Conservation (phyloP, 1,140 invertebrate genomes). For the Drosophila tropicalis region DNA sequence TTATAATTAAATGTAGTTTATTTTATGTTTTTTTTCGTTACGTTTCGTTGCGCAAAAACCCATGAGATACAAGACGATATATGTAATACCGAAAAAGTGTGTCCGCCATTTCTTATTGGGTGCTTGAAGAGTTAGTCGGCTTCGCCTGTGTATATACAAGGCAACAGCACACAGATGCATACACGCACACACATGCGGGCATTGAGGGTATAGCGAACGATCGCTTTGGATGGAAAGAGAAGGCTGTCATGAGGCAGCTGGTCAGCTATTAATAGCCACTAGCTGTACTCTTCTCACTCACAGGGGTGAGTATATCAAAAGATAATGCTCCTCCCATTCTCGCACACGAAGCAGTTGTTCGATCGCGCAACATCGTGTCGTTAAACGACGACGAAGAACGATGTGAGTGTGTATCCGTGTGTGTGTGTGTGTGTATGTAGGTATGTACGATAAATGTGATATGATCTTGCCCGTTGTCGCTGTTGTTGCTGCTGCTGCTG, state of each 20-base stretch:
- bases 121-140: slow-evolving; percentile 16
- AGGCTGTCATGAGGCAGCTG: background rate
- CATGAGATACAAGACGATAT: slow-evolving; percentile 43
- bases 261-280: slow-evolving; percentile 3
- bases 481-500: slow-evolving; percentile 35
- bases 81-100: slow-evolving; percentile 54
- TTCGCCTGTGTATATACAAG: slow-evolving; percentile 61
- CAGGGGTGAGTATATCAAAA: background rate
- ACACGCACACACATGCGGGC: background rate
- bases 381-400: slow-evolving; percentile 26
- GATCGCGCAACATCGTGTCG: slow-evolving; percentile 41
- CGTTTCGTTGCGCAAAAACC: slow-evolving; percentile 55
- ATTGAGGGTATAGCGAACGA: background rate
- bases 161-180: slow-evolving; percentile 10
- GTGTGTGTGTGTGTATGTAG: background rate
- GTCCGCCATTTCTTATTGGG: slow-evolving; percentile 79
- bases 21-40: background rate
- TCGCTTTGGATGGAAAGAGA: background rate
- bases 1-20: slow-evolving; percentile 65
- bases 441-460: slow-evolving; percentile 4
- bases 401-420: slow-evolving; percentile 22
- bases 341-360: slow-evolving; percentile 17
- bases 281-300: background rate
- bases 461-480: slow-evolving; percentile 13
- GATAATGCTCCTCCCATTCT: slow-evolving; percentile 9